A percentile compares a stretch with the other conserved stretches of the same genome.
phyloP scores from a whole-genome alignment of 2,113 vertebrate species.

The Tauraco erythrolophus region DNA sequence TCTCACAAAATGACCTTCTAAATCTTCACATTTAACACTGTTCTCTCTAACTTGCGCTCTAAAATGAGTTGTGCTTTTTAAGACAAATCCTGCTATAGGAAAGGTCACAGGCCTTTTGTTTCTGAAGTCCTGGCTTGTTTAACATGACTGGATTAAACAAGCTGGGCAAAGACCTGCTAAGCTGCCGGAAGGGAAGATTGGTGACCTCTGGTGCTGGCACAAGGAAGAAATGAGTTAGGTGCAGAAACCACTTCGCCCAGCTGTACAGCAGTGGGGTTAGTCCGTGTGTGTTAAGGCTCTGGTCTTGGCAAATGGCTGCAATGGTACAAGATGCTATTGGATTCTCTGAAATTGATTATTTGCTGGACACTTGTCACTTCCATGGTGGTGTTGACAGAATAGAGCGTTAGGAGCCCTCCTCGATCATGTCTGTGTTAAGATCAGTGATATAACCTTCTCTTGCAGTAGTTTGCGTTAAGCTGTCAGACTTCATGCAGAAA shows the following conservation, averaged over 20 bases:
- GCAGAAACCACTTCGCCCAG: background rate
- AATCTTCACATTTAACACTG: background rate
- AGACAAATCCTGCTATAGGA: background rate
- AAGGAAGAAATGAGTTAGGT: background rate
- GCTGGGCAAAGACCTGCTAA: background rate
- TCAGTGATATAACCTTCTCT: background rate
- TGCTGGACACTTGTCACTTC: background rate
- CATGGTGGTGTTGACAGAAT: rapidly evolving
- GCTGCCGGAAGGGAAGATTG: background rate
- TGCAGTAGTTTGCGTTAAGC: background rate
- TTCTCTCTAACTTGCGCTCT: background rate
- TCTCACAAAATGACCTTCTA: background rate
- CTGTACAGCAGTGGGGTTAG: background rate
- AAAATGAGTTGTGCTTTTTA: background rate
- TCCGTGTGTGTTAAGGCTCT: background rate
- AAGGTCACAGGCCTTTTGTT: background rate
- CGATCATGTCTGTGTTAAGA: background rate
- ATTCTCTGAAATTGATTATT: background rate
- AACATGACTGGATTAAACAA: background rate
- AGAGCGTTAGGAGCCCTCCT: background rate
- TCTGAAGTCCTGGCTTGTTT: background rate
- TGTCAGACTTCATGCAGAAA: background rate
- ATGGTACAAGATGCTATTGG: background rate
- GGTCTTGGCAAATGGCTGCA: background rate
- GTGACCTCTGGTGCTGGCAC: background rate